Evolutionary conservation across 2,797 vertebrate genomes (phyloP).

Genomic region (Centroberyx gerrardi): DNA sequence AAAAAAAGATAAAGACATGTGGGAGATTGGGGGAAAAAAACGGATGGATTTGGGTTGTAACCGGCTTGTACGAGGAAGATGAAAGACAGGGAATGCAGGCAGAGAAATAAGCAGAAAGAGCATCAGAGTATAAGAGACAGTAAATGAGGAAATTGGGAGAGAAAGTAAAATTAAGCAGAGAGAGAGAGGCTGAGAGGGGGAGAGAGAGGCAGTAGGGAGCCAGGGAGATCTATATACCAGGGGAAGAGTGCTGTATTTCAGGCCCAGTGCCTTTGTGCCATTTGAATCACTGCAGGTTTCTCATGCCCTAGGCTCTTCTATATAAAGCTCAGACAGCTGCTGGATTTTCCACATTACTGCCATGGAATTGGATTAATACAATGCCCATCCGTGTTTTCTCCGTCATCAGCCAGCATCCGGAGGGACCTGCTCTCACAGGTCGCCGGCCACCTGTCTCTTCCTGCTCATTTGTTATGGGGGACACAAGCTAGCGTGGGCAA

Average conservation of each 20-base stretch:
- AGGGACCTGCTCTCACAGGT: constrained; percentile 65
- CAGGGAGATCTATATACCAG: constrained; percentile 59
- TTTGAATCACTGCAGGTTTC: constrained; percentile 77
- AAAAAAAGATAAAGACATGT: constrained; percentile 43
- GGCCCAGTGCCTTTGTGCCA: constrained; percentile 70
- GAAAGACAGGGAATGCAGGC: constrained; percentile 61
- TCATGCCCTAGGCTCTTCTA: constrained; percentile 72
- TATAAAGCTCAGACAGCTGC: constrained; percentile 81
- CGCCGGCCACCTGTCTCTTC: constrained; percentile 66
- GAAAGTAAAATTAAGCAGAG: constrained; percentile 67
- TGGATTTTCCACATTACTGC: constrained; percentile 78
- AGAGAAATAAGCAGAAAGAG: constrained; percentile 60
- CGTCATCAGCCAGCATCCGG: constrained; percentile 61
- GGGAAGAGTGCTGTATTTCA: constrained; percentile 68
- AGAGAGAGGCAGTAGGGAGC: constrained; percentile 51
- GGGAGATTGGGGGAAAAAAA: constrained; percentile 41
- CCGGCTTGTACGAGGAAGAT: constrained; percentile 62
- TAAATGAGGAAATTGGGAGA: constrained; percentile 70
- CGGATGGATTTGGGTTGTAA: constrained; percentile 54
- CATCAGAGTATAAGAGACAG: constrained; percentile 50
- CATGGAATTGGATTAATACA: constrained; percentile 77
- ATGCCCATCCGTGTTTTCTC: constrained; percentile 61
- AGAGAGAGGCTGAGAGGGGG: constrained; percentile 35
- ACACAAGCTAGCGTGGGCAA: constrained; percentile 27
- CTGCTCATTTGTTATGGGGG: constrained; percentile 53